These are phyloP conservation scores for Pseudolaguvia tuberculata DNA, from an alignment of 2,113 vertebrate species.

Conservation along the genomic window DNA sequence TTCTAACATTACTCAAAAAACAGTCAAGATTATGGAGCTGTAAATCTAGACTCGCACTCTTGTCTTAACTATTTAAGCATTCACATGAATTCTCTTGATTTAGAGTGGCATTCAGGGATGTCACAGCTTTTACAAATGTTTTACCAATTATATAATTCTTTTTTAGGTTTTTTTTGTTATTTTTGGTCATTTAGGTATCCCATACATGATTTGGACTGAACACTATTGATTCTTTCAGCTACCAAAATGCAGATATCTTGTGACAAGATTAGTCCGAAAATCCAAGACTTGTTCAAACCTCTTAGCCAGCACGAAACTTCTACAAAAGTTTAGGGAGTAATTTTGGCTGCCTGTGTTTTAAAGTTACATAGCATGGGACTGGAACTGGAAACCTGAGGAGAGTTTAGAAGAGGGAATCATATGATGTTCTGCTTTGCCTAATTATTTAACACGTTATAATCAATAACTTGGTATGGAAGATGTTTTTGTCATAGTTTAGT, in stretches of 20 bases:
- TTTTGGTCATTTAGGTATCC: background rate
- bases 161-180: background rate
- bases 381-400: slow-evolving; percentile 55
- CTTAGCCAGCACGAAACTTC: background rate
- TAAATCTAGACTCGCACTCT: background rate
- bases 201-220: background rate
- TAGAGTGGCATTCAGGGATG: no score
- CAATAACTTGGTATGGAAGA: slow-evolving; percentile 28
- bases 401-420: slow-evolving; percentile 52
- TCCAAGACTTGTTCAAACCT: background rate
- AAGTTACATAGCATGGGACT: background rate
- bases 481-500: background rate
- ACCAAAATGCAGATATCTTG: no score
- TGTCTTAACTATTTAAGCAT: background rate
- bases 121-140: background rate
- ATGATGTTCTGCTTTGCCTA: slow-evolving; percentile 40
- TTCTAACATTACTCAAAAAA: slow-evolving; percentile 14
- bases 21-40: background rate
- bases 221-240: no score
- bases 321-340: no score
- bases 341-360: no score
- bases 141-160: background rate
- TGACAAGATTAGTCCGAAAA: no score
- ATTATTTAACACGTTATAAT: slow-evolving; percentile 54
- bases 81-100: background rate